Evolutionary conservation across 1,140 invertebrate genomes (phyloP), one percentile per base, ranked within the genome.

Genomic region (Drosophila aff.): DNA sequence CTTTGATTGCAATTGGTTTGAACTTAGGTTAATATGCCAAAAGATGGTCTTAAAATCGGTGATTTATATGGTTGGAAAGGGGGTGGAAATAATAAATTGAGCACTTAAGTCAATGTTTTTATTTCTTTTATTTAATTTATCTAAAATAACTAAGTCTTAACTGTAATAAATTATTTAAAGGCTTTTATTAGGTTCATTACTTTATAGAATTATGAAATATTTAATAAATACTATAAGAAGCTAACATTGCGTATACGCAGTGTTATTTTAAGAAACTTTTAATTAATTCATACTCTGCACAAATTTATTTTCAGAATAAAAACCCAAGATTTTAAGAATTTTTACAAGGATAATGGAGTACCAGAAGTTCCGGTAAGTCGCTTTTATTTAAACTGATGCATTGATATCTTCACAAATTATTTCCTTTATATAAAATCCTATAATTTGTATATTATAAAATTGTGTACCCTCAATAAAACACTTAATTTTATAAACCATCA

Each of bases 21-120:
- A 73, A 40, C 44, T 31, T 15, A 38, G 67, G 53, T 52, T 73
- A 72, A 73, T 73, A 60, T 73, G 68, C 64, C 66, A 59, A 72
- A 71, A 40, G 50, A 38, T 16, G 23, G 43, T 36, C 26, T 40
- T 67, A 41, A 55, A 67, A 71, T 50, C 4, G 8, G 13, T 53
- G 43, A 49, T 50, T 71, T 73, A 50, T 36, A 23, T n/a, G 7
- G 7, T 28, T 26, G 18, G 26, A 46, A 18, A 43, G 13, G 8
- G 6, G 15, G 18, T 2, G 21, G 13, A 36, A 11, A 36, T 11
- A 28, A 21, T 26, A 31, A 38, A 40, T 55, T 28, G 47, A 11
- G 23, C 11, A 7, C 15, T 33, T 15, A 9, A 10, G 31, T 40
- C 8, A 28, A 53, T 53, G 9, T 21, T 52, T 52, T 28, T 28